Evolutionary conservation across 2,888 invertebrate species (phyloP).

Genomic region (Troides helena): DNA sequence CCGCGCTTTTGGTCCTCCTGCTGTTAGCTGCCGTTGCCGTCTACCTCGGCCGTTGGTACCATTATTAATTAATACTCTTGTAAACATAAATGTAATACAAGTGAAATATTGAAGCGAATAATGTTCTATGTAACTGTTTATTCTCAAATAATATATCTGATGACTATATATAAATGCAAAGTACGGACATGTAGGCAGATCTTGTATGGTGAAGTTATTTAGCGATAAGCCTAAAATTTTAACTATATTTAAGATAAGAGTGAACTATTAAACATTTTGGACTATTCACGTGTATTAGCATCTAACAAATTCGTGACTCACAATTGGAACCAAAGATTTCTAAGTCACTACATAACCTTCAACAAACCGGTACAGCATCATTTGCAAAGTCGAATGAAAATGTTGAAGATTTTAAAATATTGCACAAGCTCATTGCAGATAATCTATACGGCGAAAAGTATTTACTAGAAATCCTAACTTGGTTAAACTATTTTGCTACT

Average conservation of each 20-base stretch:
- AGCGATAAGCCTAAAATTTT: neutral
- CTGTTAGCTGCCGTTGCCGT: conserved; percentile 81
- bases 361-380: conserved; percentile 26
- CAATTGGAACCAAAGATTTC: conserved; percentile 9
- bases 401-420: neutral
- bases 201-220: too few species aligned
- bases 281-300: neutral
- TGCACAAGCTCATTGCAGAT: neutral
- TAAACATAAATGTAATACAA: neutral
- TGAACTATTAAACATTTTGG: neutral
- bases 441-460: neutral
- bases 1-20: conserved; percentile 89
- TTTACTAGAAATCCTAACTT: neutral
- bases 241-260: neutral
- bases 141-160: neutral
- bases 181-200: neutral
- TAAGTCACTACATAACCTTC: conserved; percentile 15
- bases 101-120: neutral
- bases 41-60: conserved; percentile 82
- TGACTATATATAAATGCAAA: neutral
- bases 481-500: conserved; percentile 5
- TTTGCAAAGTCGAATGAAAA: conserved; percentile 11
- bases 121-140: neutral
- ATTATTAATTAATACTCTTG: conserved; percentile 29
- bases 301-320: conserved; percentile 22